These are phyloP conservation scores for Hirtodrosophila trivittata DNA, from an alignment of 2,888 invertebrate genomes.

Conservation along the genomic window DNA sequence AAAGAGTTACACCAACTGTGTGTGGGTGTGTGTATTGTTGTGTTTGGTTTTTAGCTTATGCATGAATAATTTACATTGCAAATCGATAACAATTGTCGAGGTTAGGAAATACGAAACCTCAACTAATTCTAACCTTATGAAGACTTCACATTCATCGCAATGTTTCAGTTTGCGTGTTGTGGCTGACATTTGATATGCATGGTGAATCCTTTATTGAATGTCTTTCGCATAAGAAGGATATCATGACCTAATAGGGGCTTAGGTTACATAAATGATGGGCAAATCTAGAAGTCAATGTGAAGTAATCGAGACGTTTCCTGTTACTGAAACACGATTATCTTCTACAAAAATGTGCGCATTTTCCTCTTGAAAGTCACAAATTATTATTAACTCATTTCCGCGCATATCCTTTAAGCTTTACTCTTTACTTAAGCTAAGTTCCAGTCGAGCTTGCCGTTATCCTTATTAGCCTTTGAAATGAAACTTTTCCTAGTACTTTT, in stretches of 20 bases:
- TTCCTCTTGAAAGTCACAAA: too few relatives aligned
- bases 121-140: constrained; percentile 21
- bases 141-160: constrained; percentile 14
- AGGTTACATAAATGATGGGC: constrained; percentile 9
- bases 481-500: too few relatives aligned
- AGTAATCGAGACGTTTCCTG: neutral
- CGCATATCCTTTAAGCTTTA: too few relatives aligned
- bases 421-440: too few relatives aligned
- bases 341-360: too few relatives aligned
- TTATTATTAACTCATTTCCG: too few relatives aligned
- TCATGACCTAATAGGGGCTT: constrained; percentile 14
- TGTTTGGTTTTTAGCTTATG: constrained; percentile 30
- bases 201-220: constrained; percentile 15
- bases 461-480: too few relatives aligned
- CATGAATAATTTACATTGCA: constrained; percentile 57
- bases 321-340: too few relatives aligned
- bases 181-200: neutral
- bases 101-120: constrained; percentile 13
- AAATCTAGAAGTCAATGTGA: neutral
- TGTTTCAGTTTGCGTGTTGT: neutral
- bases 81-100: constrained; percentile 45
- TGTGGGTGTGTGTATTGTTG: constrained; percentile 10
- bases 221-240: neutral
- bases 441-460: too few relatives aligned
- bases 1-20: neutral